Evolutionary conservation across 2,888 invertebrate genomes (phyloP), one percentile per base, ranked within the genome.

Genomic region (Choristoneura rosaceana): DNA sequence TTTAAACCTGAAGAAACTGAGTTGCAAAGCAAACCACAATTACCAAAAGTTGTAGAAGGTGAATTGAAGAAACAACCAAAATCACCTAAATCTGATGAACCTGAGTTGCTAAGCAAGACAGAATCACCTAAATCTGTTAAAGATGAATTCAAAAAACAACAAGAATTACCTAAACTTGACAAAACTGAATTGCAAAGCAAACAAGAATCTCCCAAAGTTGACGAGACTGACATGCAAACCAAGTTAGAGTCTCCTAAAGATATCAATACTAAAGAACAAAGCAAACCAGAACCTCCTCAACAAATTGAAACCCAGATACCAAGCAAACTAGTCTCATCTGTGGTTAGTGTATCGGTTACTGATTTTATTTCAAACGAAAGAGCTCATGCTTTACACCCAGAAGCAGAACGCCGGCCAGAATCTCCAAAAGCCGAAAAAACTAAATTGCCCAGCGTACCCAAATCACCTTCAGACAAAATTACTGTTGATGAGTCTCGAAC

Each of bases 41-140:
- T 9, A 60, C 59, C 38, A 38, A 38, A 34, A 59, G 1, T 33
- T 34, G 10, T n/a, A 17, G 9, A 41, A 10, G 5, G 17, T 9
- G 17, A 17, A 4, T 12, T 34, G 0, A 8, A 41, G 0, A 33
- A 5, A 3, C 52, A 61, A 61, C 2, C 25, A 14, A 70, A 79
- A 70, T 67, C 73, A 14, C 43, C 76, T 15, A 75, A 76, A 63
- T 62, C 73, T 15, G 73, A 71, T 38, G 76, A 81, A 71, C 76
- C 77, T 67, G 55, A 70, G 14, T 12, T 34, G 17, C 17, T 15
- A 5, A 63, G 14, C 43, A 43, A 58, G 75, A 69, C 76, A 4
- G 47, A 70, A 33, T 70, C 59, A 17, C 63, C 25, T 10, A 45
- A 34, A 58, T 14, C 14, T 17, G 17, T 63, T 34, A 47, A 69